Base-by-base conservation (phyloP, 1,140 invertebrate genomes). In the Scaptomyza pallida region DNA sequence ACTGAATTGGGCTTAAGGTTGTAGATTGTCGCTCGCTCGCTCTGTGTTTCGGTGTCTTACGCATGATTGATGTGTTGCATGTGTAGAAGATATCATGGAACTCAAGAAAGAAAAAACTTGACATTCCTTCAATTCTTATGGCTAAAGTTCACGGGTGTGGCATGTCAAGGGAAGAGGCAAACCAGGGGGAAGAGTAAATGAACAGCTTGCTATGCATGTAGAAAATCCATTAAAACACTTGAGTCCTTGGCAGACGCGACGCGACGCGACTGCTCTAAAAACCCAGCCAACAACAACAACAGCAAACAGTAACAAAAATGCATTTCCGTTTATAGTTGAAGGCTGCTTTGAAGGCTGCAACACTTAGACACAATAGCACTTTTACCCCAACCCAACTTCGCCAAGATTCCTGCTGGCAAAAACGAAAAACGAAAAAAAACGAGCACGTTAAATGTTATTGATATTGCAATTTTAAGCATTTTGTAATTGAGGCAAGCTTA, bases 201-300 rank as follows among this genome's bases (percentile, higher is more conserved):
- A 57, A 79, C 55, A 69, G 56, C 41, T 50, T 69, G 51, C 6
- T 79, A 76, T 63, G 64, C 60, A 54, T 69, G 50, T 35, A 45
- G 45, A 75, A 82, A 88, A 88, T 75, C 82, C 82, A 88, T 88
- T 88, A 88, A 88, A 88, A 89, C 83, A 88, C 82, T 88, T 68
- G 74, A 89, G 78, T 59, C 21, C 26, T 40, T 35, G 63, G 74
- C 82, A 86, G 78, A 78, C 75, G 65, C 72, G 71, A 78, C 75
- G 65, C 72, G 71, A 70, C 79, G 57, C 70, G 48, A 47, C 33
- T 52, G 51, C 70, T 54, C 78, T 71, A 55, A 75, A 62, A 41
- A 21, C 17, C 65, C 19, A 57, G 41, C 10, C 41, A 65, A 37
- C 54, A 59, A 41, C 48, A 51, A 21, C 21, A 55, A 41, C 26